A percentile compares a stretch with the other conserved stretches of the same genome.
phyloP scores from a whole-genome alignment of 2,113 vertebrate species.

The Callaeas wilsoni region DNA sequence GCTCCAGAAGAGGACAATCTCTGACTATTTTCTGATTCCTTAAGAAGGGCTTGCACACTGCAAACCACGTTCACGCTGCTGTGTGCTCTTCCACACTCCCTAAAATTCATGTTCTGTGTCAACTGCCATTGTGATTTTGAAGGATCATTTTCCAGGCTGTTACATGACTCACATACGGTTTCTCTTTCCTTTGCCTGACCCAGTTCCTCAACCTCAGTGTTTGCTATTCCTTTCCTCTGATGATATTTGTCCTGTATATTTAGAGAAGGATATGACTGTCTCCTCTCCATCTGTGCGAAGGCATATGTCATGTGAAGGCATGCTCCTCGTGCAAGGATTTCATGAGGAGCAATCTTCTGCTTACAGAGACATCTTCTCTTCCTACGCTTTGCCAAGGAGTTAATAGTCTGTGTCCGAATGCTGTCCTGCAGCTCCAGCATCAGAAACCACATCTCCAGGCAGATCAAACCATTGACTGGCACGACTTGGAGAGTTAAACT shows the following conservation, averaged over 20 bases:
- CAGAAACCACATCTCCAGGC: not conserved
- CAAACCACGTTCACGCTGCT: not conserved
- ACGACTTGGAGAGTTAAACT: not conserved
- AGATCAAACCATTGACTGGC: not conserved
- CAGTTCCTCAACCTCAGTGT: not conserved
- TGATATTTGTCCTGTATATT: not conserved
- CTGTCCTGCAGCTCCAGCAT: not conserved
- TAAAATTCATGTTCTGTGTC: not conserved
- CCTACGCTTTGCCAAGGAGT: not conserved
- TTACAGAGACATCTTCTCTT: not conserved
- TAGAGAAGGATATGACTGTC: not conserved
- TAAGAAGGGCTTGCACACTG: not conserved
- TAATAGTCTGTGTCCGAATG: not conserved
- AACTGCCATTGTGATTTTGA: not conserved
- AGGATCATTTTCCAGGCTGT: not conserved
- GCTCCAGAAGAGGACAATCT: not conserved
- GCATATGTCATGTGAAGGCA: not conserved
- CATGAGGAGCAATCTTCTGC: not conserved
- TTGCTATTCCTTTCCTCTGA: not conserved
- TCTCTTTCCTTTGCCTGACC: not conserved
- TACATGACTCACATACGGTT: fast-evolving
- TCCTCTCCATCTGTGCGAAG: not conserved
- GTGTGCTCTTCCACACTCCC: not conserved
- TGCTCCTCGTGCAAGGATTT: not conserved
- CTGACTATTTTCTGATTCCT: not conserved